phyloP scores from a whole-genome alignment of 2,888 invertebrate species.

The Agrenia bidenticulata region DNA sequence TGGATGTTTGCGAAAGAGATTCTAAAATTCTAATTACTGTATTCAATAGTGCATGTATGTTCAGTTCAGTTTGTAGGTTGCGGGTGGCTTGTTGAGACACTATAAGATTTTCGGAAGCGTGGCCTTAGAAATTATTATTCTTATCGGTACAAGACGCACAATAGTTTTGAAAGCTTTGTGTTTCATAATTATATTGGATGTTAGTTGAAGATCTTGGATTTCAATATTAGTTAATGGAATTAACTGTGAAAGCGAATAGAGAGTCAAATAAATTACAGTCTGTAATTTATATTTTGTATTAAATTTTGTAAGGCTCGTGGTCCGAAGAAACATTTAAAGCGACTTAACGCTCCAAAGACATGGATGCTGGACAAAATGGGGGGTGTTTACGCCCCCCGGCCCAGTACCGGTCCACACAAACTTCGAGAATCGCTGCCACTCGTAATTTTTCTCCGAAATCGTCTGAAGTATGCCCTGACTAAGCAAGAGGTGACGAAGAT shows the following conservation, averaged over 20 bases:
- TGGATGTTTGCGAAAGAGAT: too few relatives aligned
- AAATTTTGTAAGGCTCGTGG: constrained; percentile 82
- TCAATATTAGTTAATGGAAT: too few relatives aligned
- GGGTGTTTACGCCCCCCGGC: constrained; percentile 93
- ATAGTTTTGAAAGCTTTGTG: too few relatives aligned
- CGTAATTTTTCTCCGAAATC: constrained; percentile 93
- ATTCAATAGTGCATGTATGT: too few relatives aligned
- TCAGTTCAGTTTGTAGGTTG: too few relatives aligned
- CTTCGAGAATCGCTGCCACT: constrained; percentile 94
- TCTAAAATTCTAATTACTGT: too few relatives aligned
- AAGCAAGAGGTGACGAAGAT: constrained; percentile 96
- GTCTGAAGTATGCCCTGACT: constrained; percentile 96
- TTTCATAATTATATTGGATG: too few relatives aligned
- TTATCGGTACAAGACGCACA: too few relatives aligned
- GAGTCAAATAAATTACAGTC: neutral
- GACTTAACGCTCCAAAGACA: constrained; percentile 97
- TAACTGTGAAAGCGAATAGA: neutral
- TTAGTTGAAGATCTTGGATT: too few relatives aligned
- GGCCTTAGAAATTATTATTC: too few relatives aligned
- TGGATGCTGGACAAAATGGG: constrained; percentile 99
- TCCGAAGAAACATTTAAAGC: constrained; percentile 99
- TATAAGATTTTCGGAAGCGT: too few relatives aligned
- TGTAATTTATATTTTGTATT: neutral
- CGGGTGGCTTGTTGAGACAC: too few relatives aligned
- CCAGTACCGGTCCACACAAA: constrained; percentile 97